Evolutionary conservation across 2,113 vertebrate species (phyloP).

Genomic region (Anolis sagrei): DNA sequence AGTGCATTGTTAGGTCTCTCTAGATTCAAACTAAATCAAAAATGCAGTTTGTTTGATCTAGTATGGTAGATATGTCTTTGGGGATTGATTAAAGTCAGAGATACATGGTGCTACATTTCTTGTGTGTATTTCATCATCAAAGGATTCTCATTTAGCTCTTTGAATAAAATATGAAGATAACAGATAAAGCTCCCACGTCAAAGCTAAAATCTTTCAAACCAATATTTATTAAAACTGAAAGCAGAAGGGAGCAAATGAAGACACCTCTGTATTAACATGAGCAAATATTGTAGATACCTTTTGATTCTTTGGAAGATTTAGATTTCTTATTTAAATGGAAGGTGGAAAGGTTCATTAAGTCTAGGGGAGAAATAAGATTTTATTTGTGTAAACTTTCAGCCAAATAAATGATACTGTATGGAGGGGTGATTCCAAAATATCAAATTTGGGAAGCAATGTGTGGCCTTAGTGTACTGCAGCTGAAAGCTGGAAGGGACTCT

Average conservation of each 20-base stretch:
- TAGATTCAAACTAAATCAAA: conserved; percentile 57
- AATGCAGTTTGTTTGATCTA: conserved; percentile 60
- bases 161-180: conserved; percentile 53
- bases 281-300: not conserved
- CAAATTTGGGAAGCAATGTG: not conserved
- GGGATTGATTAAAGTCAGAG: conserved; percentile 65
- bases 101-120: conserved; percentile 38
- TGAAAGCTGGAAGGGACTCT: not conserved
- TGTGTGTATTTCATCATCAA: conserved; percentile 61
- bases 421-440: not conserved
- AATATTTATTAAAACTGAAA: conserved; percentile 38
- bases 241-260: conserved; percentile 34
- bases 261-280: conserved; percentile 40
- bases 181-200: conserved; percentile 46
- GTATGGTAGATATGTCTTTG: conserved; percentile 41
- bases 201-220: conserved; percentile 45
- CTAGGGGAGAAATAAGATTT: not conserved
- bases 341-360: not conserved
- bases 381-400: not conserved
- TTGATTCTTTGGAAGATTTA: conserved; percentile 24
- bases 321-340: conserved; percentile 33
- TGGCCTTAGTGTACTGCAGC: not conserved
- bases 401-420: not conserved
- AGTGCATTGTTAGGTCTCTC: conserved; percentile 46
- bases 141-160: conserved; percentile 56